These are phyloP conservation scores for Geotrupes spiniger DNA, from an alignment of 2,888 invertebrate species.

Conservation along the genomic window DNA sequence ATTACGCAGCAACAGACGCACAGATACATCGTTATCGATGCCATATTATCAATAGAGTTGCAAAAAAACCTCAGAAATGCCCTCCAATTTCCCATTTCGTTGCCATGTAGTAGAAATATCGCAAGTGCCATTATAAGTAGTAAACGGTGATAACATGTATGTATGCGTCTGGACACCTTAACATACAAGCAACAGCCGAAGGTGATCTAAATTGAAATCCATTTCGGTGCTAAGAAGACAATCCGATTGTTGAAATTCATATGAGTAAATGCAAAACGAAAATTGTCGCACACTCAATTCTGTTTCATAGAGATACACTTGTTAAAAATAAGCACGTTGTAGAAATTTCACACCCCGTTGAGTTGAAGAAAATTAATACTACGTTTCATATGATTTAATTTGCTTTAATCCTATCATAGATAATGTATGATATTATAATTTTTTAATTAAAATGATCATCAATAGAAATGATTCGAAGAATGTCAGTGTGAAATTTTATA, in stretches of 20 bases:
- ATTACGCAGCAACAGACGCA: neutral
- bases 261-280: neutral
- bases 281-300: neutral
- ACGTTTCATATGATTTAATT: too few species aligned
- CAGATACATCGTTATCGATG: neutral
- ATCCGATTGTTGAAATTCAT: neutral
- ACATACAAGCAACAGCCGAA: neutral
- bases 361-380: too few species aligned
- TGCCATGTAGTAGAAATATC: neutral
- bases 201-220: neutral
- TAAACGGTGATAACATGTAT: neutral
- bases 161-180: neutral
- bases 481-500: too few species aligned
- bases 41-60: neutral
- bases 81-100: slow-evolving; percentile 1
- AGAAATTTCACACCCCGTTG: neutral
- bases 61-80: too few species aligned
- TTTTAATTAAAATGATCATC: too few species aligned
- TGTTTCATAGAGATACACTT: neutral
- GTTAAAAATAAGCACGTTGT: neutral
- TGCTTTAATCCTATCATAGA: too few species aligned
- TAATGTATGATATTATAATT: too few species aligned
- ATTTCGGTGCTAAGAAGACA: neutral
- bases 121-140: neutral
- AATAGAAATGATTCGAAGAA: too few species aligned